A percentile compares a stretch with the other conserved stretches of the same genome.
phyloP scores from a whole-genome alignment of 2,888 invertebrate species.

The Pimpla rufipes region DNA sequence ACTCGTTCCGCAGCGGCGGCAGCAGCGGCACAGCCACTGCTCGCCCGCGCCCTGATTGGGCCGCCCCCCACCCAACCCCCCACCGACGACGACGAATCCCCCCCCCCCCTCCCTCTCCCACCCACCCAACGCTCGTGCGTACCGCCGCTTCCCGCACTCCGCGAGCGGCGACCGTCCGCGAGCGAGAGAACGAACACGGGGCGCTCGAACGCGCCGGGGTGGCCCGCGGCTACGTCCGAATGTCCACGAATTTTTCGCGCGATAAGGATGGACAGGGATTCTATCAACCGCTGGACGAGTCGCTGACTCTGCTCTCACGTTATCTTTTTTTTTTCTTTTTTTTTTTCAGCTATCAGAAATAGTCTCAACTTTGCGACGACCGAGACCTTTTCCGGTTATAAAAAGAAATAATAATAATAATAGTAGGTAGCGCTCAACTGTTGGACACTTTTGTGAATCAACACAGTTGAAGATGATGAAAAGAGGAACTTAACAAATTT shows the following conservation, averaged over 20 bases:
- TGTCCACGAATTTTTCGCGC: not conserved
- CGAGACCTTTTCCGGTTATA: no score
- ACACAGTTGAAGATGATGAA: no score
- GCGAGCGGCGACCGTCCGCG: not conserved
- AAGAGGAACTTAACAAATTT: no score
- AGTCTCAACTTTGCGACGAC: no score
- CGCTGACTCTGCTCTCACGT: no score
- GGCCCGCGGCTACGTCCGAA: not conserved
- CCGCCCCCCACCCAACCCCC: constrained; percentile 37
- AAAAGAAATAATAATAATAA: no score
- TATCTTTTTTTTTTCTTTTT: no score
- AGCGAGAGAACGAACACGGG: not conserved
- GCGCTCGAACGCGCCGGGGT: no score
- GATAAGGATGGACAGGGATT: not conserved
- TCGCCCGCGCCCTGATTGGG: constrained; percentile 65
- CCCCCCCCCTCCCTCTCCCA: not conserved
- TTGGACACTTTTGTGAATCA: no score
- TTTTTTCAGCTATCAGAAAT: no score
- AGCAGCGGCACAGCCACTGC: constrained; percentile 57
- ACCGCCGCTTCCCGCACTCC: not conserved
- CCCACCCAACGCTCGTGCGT: not conserved
- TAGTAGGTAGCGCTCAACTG: no score
- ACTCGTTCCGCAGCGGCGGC: constrained; percentile 49
- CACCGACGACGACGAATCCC: not conserved
- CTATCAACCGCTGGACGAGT: not conserved